Evolutionary conservation across 2,797 vertebrate species (phyloP), one percentile per base, ranked within the genome.

Genomic region (Neopelma chrysocephalum): DNA sequence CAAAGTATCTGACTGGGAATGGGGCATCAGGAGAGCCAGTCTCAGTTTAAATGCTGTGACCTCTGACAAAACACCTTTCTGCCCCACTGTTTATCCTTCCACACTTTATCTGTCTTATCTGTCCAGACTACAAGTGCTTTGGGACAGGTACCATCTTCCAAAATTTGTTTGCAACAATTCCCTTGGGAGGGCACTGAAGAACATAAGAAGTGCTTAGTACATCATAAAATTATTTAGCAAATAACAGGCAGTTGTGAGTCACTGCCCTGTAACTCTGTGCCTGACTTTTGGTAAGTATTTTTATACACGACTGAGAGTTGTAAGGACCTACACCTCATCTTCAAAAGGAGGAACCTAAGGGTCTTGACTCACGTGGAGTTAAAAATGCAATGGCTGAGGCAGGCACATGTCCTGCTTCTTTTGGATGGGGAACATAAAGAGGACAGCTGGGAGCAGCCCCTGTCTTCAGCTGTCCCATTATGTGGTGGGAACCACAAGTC

Each of bases 141-240:
- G 85, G 73, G 53, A 93, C 51, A 82, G 69, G 50, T 36, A 83
- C 32, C 62, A 54, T 57, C 60, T 76, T 78, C 62, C 47, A 80
- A 77, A 92, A 77, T 47, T 45, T 57, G 32, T 64, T 90, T 85
- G 57, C 69, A 95, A 10, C 58, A 68, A 40, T 82, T 80, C 25
- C 42, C 51, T 62, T 90, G 31, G 45, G 68, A 94, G 60, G 48
- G 68, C 31, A 77, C 56, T 77, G 71, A 77, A 87, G 56, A 90
- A 71, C 34, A 27, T 57, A 91, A 34, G 47, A 87, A 82, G 31
- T 32, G 36, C 71, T 90, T 82, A 90, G 78, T 48, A 51, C 36
- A 54, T 15, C 60, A 71, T 85, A 57, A 71, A 94, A 92, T 61
- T 92, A 94, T 95, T 95, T 92, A 90, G 93, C 89, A 95, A 96